Base-by-base conservation (phyloP, 2,797 vertebrate species). In the Liparis tanakae region DNA sequence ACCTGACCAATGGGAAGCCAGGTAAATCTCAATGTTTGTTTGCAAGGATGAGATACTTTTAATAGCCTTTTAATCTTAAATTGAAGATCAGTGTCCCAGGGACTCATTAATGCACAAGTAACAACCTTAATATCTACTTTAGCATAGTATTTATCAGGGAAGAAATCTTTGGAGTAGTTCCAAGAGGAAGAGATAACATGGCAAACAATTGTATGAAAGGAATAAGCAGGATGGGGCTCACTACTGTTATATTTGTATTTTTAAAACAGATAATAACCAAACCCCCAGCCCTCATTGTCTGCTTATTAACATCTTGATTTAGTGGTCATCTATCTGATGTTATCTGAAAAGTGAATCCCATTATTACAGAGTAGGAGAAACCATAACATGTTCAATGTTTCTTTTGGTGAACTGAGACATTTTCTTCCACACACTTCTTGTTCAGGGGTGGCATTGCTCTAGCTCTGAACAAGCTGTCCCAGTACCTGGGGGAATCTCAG, bases 1-100 rank as follows among this genome's bases (percentile, higher is more conserved):
- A 0, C 98, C 98, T 64, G 98, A 99, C 92, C 97, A 99, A 58
- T 99, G 98, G 97, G 98, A 98, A 93, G 97, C 98, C 90, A 98
- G 98, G 98, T 99, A 94, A 67, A 30, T 10, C 10, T 60, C 5
- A 9, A 0, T 33, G 18, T 64, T 44, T 68, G 33, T 58, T 36
- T 36, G 25, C 30, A 61, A 41, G 46, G 22, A 69, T 54, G 1
- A 59, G n/a, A 33, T 22, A 39, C 8, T 7, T 20, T 53, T 65
- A 30, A 30, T 37, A 1, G 18, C 2, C 0, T 20, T 25, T 48
- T n/a, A 10, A 18, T 56, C 30, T 73, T 60, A 70, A 56, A 37
- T 20, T 4, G 4, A 46, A 17, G 50, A 33, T 53, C 10, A 15
- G 10, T 33, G 8, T 70, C 20, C 30, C 4, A 30, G 25, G 9